These are phyloP conservation scores for Istiophorus platypterus DNA, from an alignment of 2,113 vertebrate genomes.

Conservation along the genomic window DNA sequence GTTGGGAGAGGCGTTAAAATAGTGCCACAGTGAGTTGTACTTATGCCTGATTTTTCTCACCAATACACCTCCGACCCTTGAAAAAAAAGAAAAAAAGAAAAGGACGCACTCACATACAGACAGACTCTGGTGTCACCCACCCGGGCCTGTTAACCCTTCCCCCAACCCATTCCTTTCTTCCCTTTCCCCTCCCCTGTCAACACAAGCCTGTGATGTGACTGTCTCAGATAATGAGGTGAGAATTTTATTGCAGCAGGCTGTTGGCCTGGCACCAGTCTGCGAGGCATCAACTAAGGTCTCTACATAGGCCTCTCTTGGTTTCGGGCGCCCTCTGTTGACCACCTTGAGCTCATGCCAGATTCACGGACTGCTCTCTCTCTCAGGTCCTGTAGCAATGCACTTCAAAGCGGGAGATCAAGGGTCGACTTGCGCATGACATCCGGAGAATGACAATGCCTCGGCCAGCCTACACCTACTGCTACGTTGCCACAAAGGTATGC, in stretches of 20 bases:
- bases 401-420: slow-evolving; percentile 87
- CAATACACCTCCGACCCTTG: slow-evolving; percentile 41
- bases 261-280: slow-evolving; percentile 78
- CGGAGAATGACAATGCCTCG: slow-evolving; percentile 85
- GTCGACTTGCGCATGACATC: slow-evolving; percentile 82
- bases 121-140: slow-evolving; percentile 62
- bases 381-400: slow-evolving; percentile 66
- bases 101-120: slow-evolving; percentile 58
- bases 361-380: slow-evolving; percentile 7
- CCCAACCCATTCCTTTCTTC: slow-evolving; percentile 60
- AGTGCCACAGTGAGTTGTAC: slow-evolving; percentile 60
- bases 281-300: slow-evolving; percentile 26
- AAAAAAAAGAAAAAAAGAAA: slow-evolving; percentile 15
- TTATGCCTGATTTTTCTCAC: slow-evolving; percentile 69
- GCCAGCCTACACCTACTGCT: slow-evolving; percentile 75
- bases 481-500: slow-evolving; percentile 76
- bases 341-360: not conserved
- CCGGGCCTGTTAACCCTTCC: slow-evolving; percentile 50
- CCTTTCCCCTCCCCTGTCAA: slow-evolving; percentile 73
- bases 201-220: slow-evolving; percentile 83
- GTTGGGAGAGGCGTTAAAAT: slow-evolving; percentile 65
- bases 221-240: slow-evolving; percentile 87
- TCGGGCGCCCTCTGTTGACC: slow-evolving; percentile 82
- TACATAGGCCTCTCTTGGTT: slow-evolving; percentile 51
- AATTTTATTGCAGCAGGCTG: slow-evolving; percentile 83